Percentiles rank a stretch among this genome's conserved stretches.
phyloP scores from a whole-genome alignment of 2,113 vertebrate genomes.

The Reinhardtius hippoglossoides region DNA sequence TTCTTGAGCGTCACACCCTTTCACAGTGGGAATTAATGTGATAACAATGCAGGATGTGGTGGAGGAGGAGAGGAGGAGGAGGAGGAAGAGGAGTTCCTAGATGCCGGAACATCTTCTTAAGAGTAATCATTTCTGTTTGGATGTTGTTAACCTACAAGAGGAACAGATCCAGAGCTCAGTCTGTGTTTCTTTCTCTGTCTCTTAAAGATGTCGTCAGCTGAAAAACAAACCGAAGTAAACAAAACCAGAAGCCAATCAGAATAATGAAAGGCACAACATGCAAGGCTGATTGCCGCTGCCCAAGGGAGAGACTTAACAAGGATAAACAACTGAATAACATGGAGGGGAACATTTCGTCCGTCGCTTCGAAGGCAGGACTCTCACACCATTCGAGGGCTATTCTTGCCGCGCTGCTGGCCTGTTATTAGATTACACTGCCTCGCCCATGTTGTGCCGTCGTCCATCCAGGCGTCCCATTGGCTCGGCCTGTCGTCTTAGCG shows the following conservation, averaged over 20 bases:
- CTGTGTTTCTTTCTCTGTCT: background rate
- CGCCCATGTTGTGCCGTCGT: slow-evolving; percentile 32
- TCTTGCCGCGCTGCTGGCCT: slow-evolving; percentile 31
- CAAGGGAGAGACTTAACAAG: slow-evolving; percentile 19
- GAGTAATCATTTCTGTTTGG: background rate
- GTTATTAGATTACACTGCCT: slow-evolving; percentile 50
- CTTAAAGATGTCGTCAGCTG: background rate
- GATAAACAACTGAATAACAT: slow-evolving; percentile 27
- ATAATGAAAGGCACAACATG: slow-evolving; percentile 40
- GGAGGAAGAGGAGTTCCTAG: background rate
- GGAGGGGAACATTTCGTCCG: slow-evolving; percentile 39
- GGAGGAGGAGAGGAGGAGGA: too few species aligned
- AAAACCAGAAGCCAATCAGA: slow-evolving; percentile 33
- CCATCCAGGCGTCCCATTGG: slow-evolving; percentile 10
- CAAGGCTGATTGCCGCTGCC: background rate
- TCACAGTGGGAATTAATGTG: background rate
- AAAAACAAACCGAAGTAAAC: slow-evolving; percentile 25
- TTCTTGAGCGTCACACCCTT: slow-evolving; percentile 9
- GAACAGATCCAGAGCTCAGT: too few species aligned
- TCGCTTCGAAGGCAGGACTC: slow-evolving; percentile 23
- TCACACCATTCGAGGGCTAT: slow-evolving; percentile 18
- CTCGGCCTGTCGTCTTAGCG: slow-evolving; percentile 12
- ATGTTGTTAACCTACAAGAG: too few species aligned
- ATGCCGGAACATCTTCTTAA: background rate
- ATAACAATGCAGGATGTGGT: background rate